These are phyloP conservation scores for Heliangelus exortis DNA, from an alignment of 2,797 vertebrate species.

Conservation along the genomic window DNA sequence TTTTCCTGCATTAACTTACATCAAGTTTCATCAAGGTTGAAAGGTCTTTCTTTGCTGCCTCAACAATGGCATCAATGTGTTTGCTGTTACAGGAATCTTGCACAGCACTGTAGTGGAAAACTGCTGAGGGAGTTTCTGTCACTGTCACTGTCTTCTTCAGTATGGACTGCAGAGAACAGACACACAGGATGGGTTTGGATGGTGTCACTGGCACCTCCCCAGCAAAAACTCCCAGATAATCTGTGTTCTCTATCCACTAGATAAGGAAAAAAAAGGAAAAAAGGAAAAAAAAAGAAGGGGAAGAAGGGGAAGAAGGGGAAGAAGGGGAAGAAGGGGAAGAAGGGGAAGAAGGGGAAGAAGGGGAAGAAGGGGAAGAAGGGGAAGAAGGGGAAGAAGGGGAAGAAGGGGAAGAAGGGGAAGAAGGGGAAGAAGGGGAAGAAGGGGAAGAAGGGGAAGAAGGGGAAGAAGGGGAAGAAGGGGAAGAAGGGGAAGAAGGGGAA, in stretches of 20 bases:
- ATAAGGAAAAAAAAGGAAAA: too few relatives aligned
- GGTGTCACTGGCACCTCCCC: background rate
- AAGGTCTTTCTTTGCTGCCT: constrained; percentile 91
- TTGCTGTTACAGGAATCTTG: constrained; percentile 81
- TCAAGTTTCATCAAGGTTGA: constrained; percentile 88
- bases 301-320: too few relatives aligned
- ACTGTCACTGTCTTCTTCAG: constrained; percentile 87
- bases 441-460: too few relatives aligned
- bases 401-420: too few relatives aligned
- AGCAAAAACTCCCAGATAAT: background rate
- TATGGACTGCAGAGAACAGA: constrained; percentile 41
- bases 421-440: too few relatives aligned
- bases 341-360: too few relatives aligned
- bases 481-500: too few relatives aligned
- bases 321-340: too few relatives aligned
- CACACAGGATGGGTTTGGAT: background rate
- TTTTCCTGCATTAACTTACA: constrained; percentile 74
- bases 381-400: too few relatives aligned
- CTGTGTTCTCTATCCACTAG: background rate
- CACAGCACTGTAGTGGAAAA: constrained; percentile 80
- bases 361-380: too few relatives aligned
- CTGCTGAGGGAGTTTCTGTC: constrained; percentile 82
- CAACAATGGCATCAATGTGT: constrained; percentile 80
- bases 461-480: too few relatives aligned
- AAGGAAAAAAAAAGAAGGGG: background rate